phyloP scores from a whole-genome alignment of 1,140 invertebrate genomes.

The Contarinia nasturtii region DNA sequence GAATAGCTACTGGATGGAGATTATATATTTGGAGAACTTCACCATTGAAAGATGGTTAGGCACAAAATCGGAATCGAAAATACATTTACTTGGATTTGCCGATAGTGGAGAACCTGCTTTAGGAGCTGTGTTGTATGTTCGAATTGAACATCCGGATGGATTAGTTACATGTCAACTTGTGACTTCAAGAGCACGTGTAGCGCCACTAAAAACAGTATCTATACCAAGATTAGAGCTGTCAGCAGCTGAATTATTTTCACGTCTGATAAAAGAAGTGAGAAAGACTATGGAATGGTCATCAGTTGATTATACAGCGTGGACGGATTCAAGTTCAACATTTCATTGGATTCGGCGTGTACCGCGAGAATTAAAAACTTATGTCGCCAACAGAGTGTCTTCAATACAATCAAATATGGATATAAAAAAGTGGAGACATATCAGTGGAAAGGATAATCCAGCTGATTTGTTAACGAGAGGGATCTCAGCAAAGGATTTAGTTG shows the following conservation, averaged over 20 bases:
- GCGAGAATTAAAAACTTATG: conserved; percentile 1
- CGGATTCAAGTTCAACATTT: conserved; percentile 23
- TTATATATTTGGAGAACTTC: not conserved
- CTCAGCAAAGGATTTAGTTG: conserved; percentile 7
- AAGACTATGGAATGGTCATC: conserved; percentile 3
- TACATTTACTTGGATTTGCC: conserved; percentile 12
- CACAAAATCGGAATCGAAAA: not conserved
- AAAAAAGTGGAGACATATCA: conserved; percentile 23
- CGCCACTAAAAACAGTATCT: conserved; percentile 17
- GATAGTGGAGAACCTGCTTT: conserved; percentile 14
- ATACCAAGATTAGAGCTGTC: conserved; percentile 25
- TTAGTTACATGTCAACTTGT: conserved; percentile 9
- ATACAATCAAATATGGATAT: conserved; percentile 12
- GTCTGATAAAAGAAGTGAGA: conserved; percentile 8
- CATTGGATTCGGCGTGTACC: conserved; percentile 18
- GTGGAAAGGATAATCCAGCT: conserved; percentile 21
- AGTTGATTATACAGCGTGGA: conserved; percentile 9
- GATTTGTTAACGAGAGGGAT: conserved; percentile 24
- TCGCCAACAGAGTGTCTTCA: conserved; percentile 17
- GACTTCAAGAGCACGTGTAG: conserved; percentile 17
- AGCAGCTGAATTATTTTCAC: conserved; percentile 18
- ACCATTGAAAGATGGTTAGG: not conserved
- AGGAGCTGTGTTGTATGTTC: conserved; percentile 13
- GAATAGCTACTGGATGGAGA: not conserved
- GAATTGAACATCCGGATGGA: conserved; percentile 3